Evolutionary conservation across 2,888 invertebrate genomes (phyloP).

Genomic region (Pharmacophagus antenor): DNA sequence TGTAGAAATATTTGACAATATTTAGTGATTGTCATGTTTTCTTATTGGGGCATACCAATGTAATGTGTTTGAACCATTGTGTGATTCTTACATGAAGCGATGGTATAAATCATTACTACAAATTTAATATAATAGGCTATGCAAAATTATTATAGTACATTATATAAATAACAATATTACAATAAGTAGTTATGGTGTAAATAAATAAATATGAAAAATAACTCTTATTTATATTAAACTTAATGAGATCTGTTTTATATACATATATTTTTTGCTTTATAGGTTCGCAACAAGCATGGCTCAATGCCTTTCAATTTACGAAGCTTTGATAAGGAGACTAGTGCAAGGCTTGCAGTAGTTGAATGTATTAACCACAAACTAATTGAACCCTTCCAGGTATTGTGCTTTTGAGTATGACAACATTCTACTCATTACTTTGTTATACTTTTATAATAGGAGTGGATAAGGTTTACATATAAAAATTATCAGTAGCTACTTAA

Average conservation of each 20-base stretch:
- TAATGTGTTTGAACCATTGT: constrained; percentile 53
- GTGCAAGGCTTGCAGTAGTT: constrained; percentile 97
- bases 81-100: constrained; percentile 36
- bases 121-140: not conserved
- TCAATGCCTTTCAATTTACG: constrained; percentile 98
- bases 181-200: no score
- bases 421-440: not conserved
- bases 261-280: constrained; percentile 13
- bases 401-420: not conserved
- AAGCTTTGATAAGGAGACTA: constrained; percentile 97
- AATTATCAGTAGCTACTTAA: no score
- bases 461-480: no score
- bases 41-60: constrained; percentile 45
- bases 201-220: no score
- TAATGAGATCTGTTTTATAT: no score
- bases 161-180: not conserved
- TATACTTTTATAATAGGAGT: no score
- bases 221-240: no score
- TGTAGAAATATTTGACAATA: not conserved
- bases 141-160: not conserved
- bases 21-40: constrained; percentile 4
- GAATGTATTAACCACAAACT: constrained; percentile 99
- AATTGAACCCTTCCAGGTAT: constrained; percentile 98
- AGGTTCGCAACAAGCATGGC: constrained; percentile 94
- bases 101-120: constrained; percentile 55